Base-by-base conservation (phyloP, 2,113 vertebrate genomes). In the Heterotilapia buettikoferi region DNA sequence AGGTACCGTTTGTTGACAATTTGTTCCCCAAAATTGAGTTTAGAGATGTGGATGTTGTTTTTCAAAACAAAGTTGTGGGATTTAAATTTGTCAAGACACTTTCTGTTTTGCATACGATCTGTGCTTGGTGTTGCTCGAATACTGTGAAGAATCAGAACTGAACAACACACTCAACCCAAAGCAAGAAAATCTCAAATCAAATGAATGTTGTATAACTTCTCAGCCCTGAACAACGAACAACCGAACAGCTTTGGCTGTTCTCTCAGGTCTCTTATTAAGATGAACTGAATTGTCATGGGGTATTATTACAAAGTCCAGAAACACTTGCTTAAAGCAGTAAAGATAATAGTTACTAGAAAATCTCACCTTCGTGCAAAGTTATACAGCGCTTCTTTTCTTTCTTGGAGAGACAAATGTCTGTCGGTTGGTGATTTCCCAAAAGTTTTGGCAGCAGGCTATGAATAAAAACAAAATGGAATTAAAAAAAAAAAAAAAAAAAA, bases 381-480 rank as follows among this genome's bases (percentile, higher is more conserved):
- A 7, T 99, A 99, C 86, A 99, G 92, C 0, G 97, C 97, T 71
- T 97, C 97, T 96, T 99, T 99, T 88, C 99, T 97, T 82, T 99
- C 98, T 92, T 99, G 98, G 83, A 99, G 95, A 90, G 98, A 99
- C 96, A 99, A 94, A 85, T 99, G 99, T 92, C 99, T 97, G 94
- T 98, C 98, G 90, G 91, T 90, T 2, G 98, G 97, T 85, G 97
- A 98, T 94, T 95, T 98, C 56, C 97, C 98, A 95, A 99, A 98
- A 6, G 91, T 89, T 92, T 96, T 96, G 88, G 95, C 95, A 96
- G 95, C 93, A 93, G 96, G 94, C 97, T 98, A 95, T 87, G 73
- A 36, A 94, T 16, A 13, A 80, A 86, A 82, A 86, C 2, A 4
- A 90, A n/a, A 86, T 1, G 1, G 5, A 18, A 47, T 61, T 18